phyloP scores from a whole-genome alignment of 1,140 invertebrate species.

The Trichogramma pretiosum region DNA sequence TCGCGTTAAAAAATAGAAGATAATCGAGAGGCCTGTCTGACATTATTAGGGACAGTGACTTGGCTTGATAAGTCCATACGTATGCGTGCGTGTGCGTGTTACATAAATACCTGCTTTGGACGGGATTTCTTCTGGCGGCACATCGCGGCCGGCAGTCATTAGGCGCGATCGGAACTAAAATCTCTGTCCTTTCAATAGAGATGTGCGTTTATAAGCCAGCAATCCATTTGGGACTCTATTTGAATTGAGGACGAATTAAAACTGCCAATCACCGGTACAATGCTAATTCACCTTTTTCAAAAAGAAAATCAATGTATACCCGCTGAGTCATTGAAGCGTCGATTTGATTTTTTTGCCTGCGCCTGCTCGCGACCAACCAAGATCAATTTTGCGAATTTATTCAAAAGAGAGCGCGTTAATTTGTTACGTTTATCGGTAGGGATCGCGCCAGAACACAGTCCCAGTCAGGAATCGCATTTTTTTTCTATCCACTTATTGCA shows the following conservation, averaged over 20 bases:
- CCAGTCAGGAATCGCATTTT: too few species aligned
- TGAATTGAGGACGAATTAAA: background rate
- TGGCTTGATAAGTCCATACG: constrained; percentile 1
- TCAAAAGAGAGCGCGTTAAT: too few species aligned
- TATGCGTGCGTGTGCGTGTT: constrained; percentile 1
- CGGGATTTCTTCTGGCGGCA: too few species aligned
- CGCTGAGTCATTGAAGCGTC: too few species aligned
- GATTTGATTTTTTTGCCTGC: too few species aligned
- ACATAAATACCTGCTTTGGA: too few species aligned
- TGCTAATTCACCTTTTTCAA: constrained; percentile 3
- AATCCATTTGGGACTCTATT: background rate
- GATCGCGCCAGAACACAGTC: too few species aligned
- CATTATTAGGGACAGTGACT: constrained; percentile 21
- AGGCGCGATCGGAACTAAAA: background rate
- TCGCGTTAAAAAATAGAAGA: background rate
- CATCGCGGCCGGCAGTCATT: constrained; percentile 6
- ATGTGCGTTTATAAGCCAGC: background rate
- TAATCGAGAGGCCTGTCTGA: background rate
- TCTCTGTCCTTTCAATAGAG: constrained; percentile 8
- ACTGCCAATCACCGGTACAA: constrained; percentile 14
- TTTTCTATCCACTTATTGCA: too few species aligned
- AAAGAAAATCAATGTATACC: too few species aligned
- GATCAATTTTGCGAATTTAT: too few species aligned
- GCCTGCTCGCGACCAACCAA: too few species aligned
- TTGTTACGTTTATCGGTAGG: too few species aligned